Evolutionary conservation across 2,797 vertebrate genomes (phyloP), one percentile per base, ranked within the genome.

Genomic region (Podarcis lilfordi): DNA sequence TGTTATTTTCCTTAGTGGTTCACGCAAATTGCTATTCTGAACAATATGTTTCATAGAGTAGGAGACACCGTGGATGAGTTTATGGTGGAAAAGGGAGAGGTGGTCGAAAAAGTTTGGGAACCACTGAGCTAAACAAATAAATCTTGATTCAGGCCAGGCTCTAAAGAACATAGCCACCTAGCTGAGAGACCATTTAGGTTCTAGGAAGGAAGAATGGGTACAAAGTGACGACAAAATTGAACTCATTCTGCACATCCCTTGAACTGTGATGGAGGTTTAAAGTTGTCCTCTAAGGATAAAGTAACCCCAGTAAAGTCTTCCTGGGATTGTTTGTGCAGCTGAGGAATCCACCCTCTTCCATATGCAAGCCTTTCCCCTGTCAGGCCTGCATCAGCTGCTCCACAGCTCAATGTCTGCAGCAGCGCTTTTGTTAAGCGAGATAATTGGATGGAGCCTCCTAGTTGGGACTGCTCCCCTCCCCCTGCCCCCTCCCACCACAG

Each of bases 401-500:
- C 32, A 40, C 45, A 45, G 81, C 27, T 69, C 19, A 72, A 17
- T 32, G 29, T 32, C 86, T 74, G 66, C 17, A 72, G 69, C 4
- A 15, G 45, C 37, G 19, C 68, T 94, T 43, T 94, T 72, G 43
- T 71, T 50, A 79, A 55, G 64, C 64, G 68, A 79, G 82, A 72
- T 72, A 69, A 79, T 69, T 69, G 64, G 76, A 50, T 79, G 64
- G 64, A 50, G 17, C 8, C 84, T 69, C n/a, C 43, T 11, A 5
- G 11, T 10, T 69, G n/a, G 50, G 37, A 27, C 23, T 55, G 13
- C 50, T 15, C 50, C 13, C 50, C 50, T 55, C 50, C 83, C 75
- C 21, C 19, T 1, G 13, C 15, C 27, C 75, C 66, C 29, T 21
- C 11, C 23, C 13, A 6, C n/a, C 23, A 5, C 0, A 61, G 17